These are phyloP conservation scores for Lasioglossum calceatum DNA, from an alignment of 2,888 invertebrate species.

Conservation along the genomic window DNA sequence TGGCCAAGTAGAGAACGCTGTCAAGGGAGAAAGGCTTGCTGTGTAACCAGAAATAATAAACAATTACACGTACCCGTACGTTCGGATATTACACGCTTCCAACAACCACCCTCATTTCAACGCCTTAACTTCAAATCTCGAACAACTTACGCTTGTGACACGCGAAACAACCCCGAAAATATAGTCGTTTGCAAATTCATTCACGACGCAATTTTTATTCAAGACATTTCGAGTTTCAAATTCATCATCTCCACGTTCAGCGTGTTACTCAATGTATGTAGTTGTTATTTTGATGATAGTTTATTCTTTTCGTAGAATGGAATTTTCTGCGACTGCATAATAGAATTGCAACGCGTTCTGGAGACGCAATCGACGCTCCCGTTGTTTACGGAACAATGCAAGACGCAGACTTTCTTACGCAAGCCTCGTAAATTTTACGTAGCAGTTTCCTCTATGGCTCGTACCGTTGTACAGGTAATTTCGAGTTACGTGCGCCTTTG, in stretches of 20 bases:
- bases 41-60: slow-evolving; percentile 21
- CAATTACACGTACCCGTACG: slow-evolving; percentile 12
- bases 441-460: slow-evolving; percentile 12
- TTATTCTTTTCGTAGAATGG: too few species aligned
- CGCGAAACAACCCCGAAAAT: not conserved
- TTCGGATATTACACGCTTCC: not conserved
- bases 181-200: not conserved
- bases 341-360: too few species aligned
- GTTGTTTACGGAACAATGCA: slow-evolving; percentile 24
- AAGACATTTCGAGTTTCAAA: too few species aligned
- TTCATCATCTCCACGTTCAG: too few species aligned
- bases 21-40: slow-evolving; percentile 28
- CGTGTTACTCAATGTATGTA: too few species aligned
- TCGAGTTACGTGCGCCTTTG: slow-evolving; percentile 26
- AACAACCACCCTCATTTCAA: not conserved
- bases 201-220: too few species aligned
- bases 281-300: too few species aligned
- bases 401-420: slow-evolving; percentile 28
- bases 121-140: not conserved
- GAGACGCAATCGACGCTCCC: not conserved
- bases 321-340: too few species aligned
- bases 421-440: slow-evolving; percentile 39
- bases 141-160: not conserved
- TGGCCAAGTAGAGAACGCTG: slow-evolving; percentile 49
- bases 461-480: slow-evolving; percentile 26